Conservation (phyloP, 2,888 invertebrate species). For the Lasioglossum vierecki region DNA sequence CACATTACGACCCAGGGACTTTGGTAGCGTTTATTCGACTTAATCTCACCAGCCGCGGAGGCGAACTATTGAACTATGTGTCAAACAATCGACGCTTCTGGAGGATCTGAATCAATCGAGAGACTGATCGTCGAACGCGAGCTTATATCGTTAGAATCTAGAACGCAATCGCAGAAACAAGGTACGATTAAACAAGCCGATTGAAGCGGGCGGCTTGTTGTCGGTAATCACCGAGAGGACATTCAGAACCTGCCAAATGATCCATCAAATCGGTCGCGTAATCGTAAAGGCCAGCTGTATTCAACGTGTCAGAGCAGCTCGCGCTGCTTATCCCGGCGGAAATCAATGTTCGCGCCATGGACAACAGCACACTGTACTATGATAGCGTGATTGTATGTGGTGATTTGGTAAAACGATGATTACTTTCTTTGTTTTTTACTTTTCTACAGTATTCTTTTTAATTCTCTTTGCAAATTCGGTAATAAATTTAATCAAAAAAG, state of each 20-base stretch:
- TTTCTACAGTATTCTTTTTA: background rate
- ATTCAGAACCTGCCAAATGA: slow-evolving; percentile 50
- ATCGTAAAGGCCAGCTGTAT: slow-evolving; percentile 4
- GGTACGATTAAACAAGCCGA: slow-evolving; percentile 8
- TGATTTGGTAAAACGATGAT: background rate
- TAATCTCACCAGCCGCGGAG: background rate
- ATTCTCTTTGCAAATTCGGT: background rate
- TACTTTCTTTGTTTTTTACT: background rate
- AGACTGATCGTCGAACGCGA: background rate
- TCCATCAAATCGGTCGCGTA: slow-evolving; percentile 8
- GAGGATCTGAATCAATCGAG: background rate
- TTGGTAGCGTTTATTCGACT: background rate
- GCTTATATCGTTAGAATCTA: background rate
- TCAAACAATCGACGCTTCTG: slow-evolving; percentile 5
- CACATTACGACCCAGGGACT: background rate
- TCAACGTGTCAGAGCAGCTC: background rate
- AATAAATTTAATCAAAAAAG: background rate
- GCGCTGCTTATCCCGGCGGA: background rate
- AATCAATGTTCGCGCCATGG: slow-evolving; percentile 4
- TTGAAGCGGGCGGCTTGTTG: background rate
- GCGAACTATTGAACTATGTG: background rate
- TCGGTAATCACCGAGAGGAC: slow-evolving; percentile 19
- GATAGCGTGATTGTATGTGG: background rate
- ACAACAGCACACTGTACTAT: background rate
- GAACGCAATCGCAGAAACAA: slow-evolving; percentile 10